Conservation (phyloP, 2,888 invertebrate genomes). For the Odontocolon sp. region DNA sequence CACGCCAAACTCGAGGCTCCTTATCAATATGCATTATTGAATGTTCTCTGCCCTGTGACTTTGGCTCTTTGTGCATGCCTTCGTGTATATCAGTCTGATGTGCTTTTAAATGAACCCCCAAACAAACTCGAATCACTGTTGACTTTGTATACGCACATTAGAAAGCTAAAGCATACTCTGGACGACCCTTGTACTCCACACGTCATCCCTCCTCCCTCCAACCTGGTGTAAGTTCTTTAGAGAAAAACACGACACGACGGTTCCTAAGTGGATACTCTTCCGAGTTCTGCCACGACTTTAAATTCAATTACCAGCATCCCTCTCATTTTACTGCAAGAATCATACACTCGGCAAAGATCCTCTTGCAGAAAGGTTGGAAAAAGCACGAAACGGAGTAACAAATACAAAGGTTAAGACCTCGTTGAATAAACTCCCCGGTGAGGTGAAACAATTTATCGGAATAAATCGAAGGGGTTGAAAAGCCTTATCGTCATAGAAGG, state of each 20-base stretch:
- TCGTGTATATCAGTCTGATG: conserved; percentile 55
- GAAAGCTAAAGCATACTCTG: conserved; percentile 37
- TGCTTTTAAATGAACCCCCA: conserved; percentile 56
- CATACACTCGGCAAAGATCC: no score
- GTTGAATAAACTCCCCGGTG: background rate
- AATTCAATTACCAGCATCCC: background rate
- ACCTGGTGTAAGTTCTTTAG: conserved; percentile 3
- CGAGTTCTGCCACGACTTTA: background rate
- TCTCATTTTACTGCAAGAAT: no score
- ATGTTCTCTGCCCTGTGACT: conserved; percentile 39
- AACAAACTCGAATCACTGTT: conserved; percentile 60
- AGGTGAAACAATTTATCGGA: conserved; percentile 35
- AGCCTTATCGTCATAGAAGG: conserved; percentile 21
- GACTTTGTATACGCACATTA: conserved; percentile 40
- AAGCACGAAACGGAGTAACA: background rate
- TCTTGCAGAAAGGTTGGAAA: no score
- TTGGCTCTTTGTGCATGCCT: conserved; percentile 43
- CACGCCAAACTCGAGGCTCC: conserved; percentile 50
- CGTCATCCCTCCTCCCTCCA: background rate
- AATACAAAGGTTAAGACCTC: conserved; percentile 5
- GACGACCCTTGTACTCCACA: background rate
- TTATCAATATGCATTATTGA: conserved; percentile 76
- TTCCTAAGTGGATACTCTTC: background rate
- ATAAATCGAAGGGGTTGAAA: conserved; percentile 33
- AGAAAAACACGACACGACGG: background rate